A percentile compares a stretch with the other conserved stretches of the same genome.
Evolutionary conservation across 2,797 vertebrate species (phyloP).

Genomic region (Sternarchorhynchus goeldii): DNA sequence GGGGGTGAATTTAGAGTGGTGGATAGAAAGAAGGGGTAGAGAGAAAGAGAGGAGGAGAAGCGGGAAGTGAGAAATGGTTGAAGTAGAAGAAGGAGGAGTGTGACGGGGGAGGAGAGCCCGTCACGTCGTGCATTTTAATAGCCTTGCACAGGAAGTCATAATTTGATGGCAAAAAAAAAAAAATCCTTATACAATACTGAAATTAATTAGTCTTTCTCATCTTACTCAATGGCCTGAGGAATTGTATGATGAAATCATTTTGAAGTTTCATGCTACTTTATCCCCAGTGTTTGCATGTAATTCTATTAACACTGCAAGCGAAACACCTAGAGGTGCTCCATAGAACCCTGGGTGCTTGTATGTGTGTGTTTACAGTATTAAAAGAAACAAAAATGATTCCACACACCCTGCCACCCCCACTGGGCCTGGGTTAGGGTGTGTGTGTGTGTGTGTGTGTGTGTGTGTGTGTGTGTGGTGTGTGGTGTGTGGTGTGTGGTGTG

Average conservation of each 20-base stretch:
- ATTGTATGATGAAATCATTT: conserved; percentile 1
- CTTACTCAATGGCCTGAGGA: conserved; percentile 16
- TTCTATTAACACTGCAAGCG: conserved; percentile 18
- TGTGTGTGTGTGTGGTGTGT: no score
- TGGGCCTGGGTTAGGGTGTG: conserved; percentile 58
- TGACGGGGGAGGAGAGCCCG: neutral
- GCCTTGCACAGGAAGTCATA: neutral
- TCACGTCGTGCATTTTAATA: conserved; percentile 2
- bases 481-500: conserved; percentile 46
- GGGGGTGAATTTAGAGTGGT: conserved; percentile 41
- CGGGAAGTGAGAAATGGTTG: conserved; percentile 25
- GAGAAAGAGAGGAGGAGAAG: neutral
- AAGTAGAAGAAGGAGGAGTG: neutral
- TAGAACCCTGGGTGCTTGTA: neutral
- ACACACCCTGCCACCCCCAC: conserved; percentile 11
- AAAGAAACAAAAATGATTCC: neutral
- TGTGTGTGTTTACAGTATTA: conserved; percentile 9
- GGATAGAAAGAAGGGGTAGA: neutral
- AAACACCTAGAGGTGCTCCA: conserved; percentile 12
- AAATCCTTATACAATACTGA: conserved; percentile 6
- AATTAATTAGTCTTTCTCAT: conserved; percentile 16
- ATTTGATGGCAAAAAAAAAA: neutral
- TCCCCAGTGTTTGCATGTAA: conserved; percentile 16
- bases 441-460: conserved; percentile 41
- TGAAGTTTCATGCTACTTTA: conserved; percentile 15